Base-by-base conservation (phyloP, 2,113 vertebrate species). In the Plecotus auritus region DNA sequence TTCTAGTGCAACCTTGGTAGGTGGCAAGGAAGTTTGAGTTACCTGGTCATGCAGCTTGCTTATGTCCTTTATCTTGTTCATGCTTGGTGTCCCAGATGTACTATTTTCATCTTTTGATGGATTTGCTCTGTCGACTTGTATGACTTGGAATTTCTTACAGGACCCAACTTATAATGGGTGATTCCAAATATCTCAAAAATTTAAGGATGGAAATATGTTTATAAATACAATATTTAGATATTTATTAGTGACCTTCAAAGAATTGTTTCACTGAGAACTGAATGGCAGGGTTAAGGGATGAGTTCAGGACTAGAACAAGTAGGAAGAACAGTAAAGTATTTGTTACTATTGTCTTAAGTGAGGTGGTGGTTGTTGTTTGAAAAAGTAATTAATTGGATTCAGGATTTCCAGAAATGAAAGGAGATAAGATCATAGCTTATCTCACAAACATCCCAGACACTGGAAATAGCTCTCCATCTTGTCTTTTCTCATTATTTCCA, bases 351-450 rank as follows among this genome's bases (percentile, higher is more conserved):
- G 8, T 88, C 16, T 83, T 28, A 35, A 74, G 32, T 86, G 14
- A 77, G 18, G 12, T 51, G 45, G 8, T 42, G 47, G 30, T 51
- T 20, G 78, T 9, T 61, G 22, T 67, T 88, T 45, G 40, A 85
- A 96, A 93, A 96, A 84, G 32, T 90, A 92, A 93, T 61, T 93
- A 91, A 93, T 61, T 93, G 45, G 42, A 77, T 81, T 88, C 13
- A 80, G 64, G 54, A 49, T 72, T 93, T 95, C 32, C 70, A 93
- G 42, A 85, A 93, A 91, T 82, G 67, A 80, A 73, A 10, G 32
- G 23, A 85, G 49, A 42, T 76, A 82, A 70, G 59, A 85, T 64
- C 26, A 35, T 66, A 35, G 49, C 49, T 88, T 93, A 72, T 78
- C 66, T 91, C 45, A 81, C 73, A 78, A 85, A 89, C 76, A 85